Evolutionary conservation across 2,797 vertebrate species (phyloP).

Genomic region (Natrix natrix): DNA sequence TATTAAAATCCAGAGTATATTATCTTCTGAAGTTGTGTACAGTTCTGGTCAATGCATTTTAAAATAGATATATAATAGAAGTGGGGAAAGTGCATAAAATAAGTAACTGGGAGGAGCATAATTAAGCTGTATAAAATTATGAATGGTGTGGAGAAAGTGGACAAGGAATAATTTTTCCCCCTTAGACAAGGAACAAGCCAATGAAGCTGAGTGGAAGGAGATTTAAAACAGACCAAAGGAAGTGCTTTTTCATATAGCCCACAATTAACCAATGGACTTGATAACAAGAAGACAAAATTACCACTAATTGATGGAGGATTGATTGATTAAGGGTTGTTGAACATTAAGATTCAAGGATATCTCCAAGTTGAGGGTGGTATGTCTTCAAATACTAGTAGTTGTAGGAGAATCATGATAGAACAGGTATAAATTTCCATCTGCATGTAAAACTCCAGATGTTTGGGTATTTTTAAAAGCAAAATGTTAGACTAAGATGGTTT

Average conservation of each 20-base stretch:
- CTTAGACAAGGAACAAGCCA: not conserved
- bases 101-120: not conserved
- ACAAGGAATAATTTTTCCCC: not conserved
- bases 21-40: not conserved
- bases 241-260: not conserved
- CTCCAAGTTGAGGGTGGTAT: not conserved
- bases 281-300: not conserved
- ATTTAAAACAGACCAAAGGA: not conserved
- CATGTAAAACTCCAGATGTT: not conserved
- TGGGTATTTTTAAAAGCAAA: not conserved
- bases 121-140: not conserved
- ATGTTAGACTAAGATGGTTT: not conserved
- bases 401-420: not conserved
- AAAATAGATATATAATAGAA: not conserved
- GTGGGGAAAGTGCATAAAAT: not conserved
- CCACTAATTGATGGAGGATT: not conserved
- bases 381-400: not conserved
- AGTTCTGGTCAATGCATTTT: not conserved
- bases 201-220: not conserved
- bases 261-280: not conserved
- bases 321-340: not conserved
- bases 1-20: not conserved
- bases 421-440: not conserved
- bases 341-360: not conserved
- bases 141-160: not conserved